phyloP scores from a whole-genome alignment of 2,888 invertebrate genomes.

The Mellilla xanthometata region DNA sequence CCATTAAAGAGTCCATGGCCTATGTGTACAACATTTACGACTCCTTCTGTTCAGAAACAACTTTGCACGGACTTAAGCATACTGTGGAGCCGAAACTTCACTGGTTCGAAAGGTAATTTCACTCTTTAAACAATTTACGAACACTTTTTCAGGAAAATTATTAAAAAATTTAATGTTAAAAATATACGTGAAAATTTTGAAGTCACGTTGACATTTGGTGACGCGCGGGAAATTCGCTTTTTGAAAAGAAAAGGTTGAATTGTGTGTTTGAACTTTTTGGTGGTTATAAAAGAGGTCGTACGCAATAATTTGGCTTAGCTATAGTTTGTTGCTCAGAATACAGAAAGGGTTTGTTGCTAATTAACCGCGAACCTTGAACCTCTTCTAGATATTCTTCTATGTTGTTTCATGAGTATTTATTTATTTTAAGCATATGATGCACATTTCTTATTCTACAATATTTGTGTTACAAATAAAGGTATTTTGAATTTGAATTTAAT shows the following conservation, averaged over 20 bases:
- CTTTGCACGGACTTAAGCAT: conserved; percentile 72
- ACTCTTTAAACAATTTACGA: conserved; percentile 1
- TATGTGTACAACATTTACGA: conserved; percentile 47
- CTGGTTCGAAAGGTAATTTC: conserved; percentile 63
- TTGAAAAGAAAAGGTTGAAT: conserved; percentile 20
- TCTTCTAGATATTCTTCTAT: too few relatives aligned
- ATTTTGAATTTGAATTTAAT: too few relatives aligned
- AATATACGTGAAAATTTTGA: conserved; percentile 3
- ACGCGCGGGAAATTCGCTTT: conserved; percentile 32
- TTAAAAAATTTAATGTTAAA: background rate
- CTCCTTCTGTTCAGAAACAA: conserved; percentile 68
- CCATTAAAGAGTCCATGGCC: conserved; percentile 46
- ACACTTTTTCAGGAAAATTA: background rate
- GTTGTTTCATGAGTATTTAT: too few relatives aligned
- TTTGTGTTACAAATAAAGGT: too few relatives aligned
- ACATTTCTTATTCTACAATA: too few relatives aligned
- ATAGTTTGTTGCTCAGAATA: too few relatives aligned
- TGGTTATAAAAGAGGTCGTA: background rate
- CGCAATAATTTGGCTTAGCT: too few relatives aligned
- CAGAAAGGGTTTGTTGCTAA: too few relatives aligned
- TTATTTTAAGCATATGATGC: too few relatives aligned
- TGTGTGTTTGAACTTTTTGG: background rate
- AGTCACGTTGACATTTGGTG: background rate
- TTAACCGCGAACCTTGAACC: too few relatives aligned
- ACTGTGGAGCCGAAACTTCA: conserved; percentile 65